Conservation (phyloP, 2,888 invertebrate genomes). For the Epinotia bilunana region DNA sequence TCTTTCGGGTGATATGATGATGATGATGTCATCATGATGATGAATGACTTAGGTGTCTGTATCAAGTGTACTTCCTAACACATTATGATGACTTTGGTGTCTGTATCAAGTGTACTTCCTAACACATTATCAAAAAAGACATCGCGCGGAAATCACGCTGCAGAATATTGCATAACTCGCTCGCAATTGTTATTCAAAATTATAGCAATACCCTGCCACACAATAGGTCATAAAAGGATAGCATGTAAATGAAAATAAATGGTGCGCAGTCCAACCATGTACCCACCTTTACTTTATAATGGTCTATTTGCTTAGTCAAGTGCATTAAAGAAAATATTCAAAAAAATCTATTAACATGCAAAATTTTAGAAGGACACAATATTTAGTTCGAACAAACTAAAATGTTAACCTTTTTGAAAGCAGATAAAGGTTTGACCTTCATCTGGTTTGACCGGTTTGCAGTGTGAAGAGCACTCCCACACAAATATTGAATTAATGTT, state of each 20-base stretch:
- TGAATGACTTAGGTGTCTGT: too few species aligned
- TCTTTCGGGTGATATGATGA: too few species aligned
- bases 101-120: too few species aligned
- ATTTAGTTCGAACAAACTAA: neutral
- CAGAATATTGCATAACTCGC: neutral
- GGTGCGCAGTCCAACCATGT: neutral
- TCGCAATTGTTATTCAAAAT: slow-evolving; percentile 13
- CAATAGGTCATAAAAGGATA: slow-evolving; percentile 25
- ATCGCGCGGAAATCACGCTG: neutral
- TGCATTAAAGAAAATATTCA: neutral
- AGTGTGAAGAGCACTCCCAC: slow-evolving; percentile 10
- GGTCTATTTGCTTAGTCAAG: neutral
- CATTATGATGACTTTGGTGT: too few species aligned
- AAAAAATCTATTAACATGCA: neutral
- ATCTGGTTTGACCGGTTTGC: too few species aligned
- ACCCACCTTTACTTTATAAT: neutral
- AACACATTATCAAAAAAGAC: neutral
- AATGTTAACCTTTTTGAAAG: slow-evolving; percentile 16
- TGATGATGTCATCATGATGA: too few species aligned
- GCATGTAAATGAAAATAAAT: neutral
- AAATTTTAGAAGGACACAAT: neutral
- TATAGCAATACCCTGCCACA: slow-evolving; percentile 4
- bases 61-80: too few species aligned
- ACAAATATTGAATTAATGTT: slow-evolving; percentile 34
- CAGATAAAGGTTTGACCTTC: slow-evolving; percentile 26